These are phyloP conservation scores for Cardinalis cardinalis DNA, from an alignment of 2,113 vertebrate genomes.

Conservation along the genomic window DNA sequence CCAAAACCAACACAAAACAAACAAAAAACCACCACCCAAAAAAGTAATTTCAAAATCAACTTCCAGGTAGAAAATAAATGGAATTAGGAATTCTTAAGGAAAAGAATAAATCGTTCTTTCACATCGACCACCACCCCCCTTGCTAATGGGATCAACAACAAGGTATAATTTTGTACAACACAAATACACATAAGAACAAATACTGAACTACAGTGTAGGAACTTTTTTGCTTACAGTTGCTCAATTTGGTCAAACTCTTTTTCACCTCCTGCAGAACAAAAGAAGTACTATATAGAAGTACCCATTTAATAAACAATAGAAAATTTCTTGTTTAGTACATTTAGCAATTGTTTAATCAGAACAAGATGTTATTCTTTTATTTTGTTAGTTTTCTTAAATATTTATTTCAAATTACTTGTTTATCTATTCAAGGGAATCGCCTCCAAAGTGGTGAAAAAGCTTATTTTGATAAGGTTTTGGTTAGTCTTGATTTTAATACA, in stretches of 20 bases:
- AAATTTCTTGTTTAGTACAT: neutral
- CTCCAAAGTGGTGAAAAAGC: neutral
- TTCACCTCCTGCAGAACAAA: constrained; percentile 63
- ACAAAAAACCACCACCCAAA: neutral
- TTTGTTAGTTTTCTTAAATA: neutral
- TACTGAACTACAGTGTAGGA: neutral
- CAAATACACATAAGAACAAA: neutral
- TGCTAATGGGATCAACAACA: neutral
- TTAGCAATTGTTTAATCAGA: neutral
- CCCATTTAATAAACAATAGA: neutral
- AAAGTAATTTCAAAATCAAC: neutral
- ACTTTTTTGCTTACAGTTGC: constrained; percentile 75
- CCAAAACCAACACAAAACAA: neutral
- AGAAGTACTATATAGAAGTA: neutral
- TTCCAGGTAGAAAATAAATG: neutral
- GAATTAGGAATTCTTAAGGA: neutral
- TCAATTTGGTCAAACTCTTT: constrained; percentile 72
- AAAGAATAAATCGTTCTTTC: neutral
- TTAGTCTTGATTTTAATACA: neutral
- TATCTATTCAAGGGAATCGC: neutral
- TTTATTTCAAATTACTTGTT: neutral
- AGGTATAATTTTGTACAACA: neutral
- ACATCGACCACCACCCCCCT: neutral
- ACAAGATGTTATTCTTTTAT: neutral
- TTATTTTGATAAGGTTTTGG: neutral